Evolutionary conservation across 1,140 invertebrate genomes (phyloP).

Genomic region (Trypoxylus dichotomus): DNA sequence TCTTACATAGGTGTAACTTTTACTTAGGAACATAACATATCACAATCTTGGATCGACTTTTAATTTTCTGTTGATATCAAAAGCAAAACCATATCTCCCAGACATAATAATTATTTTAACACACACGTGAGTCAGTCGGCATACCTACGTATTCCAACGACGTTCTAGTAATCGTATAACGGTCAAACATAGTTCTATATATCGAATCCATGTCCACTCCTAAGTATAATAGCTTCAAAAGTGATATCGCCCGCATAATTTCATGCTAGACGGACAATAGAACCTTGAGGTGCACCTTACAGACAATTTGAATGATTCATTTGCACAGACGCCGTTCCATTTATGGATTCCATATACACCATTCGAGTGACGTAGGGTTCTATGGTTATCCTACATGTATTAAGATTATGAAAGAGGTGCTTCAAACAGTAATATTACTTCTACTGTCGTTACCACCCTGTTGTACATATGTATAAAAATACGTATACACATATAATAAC

Average conservation of each 20-base stretch:
- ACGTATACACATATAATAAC: background rate
- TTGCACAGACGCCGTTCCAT: background rate
- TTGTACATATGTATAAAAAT: background rate
- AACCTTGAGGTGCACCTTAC: slow-evolving; percentile 9
- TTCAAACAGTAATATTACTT: background rate
- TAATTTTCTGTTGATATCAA: background rate
- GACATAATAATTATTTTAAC: background rate
- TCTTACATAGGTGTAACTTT: too few species aligned
- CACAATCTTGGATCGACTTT: too few species aligned
- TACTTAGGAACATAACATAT: too few species aligned
- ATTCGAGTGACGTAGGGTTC: background rate
- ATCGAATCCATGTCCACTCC: background rate
- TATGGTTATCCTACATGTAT: background rate
- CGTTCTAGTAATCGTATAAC: background rate
- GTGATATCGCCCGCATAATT: slow-evolving; percentile 4
- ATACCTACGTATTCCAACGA: background rate
- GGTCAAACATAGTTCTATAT: background rate
- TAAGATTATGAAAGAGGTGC: background rate
- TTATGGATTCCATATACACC: background rate
- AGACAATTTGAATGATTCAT: slow-evolving; percentile 12
- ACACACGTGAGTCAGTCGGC: background rate
- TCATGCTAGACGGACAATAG: slow-evolving; percentile 1
- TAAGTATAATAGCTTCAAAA: background rate
- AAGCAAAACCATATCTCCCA: background rate
- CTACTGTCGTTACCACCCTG: background rate